A percentile compares a stretch with the other conserved stretches of the same genome.
Conservation (phyloP, 30 jellyfish, hydroid and myxozoan species). For the Cassiopea xamachana region DNA sequence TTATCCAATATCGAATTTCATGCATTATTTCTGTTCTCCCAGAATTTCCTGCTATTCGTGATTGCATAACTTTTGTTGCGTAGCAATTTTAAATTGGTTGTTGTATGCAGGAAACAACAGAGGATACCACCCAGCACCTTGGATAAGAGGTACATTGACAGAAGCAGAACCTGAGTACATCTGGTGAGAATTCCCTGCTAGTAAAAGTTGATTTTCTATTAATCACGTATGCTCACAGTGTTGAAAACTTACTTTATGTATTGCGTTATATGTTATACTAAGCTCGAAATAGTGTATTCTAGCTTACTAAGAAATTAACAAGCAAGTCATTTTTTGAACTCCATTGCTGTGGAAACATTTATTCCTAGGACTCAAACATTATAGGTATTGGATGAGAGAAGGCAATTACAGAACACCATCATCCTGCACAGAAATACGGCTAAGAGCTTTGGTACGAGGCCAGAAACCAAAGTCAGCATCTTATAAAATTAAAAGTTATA, state of each 20-base stretch:
- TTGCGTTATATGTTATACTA: too few species aligned
- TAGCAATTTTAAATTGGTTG: too few species aligned
- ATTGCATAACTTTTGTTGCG: too few species aligned
- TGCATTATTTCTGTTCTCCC: too few species aligned
- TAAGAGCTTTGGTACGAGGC: constrained; percentile 20
- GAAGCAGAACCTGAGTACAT: constrained; percentile 57
- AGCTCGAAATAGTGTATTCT: too few species aligned
- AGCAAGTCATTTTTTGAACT: neutral
- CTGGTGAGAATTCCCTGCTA: constrained; percentile 22
- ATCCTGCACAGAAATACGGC: constrained; percentile 66
- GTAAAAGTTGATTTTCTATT: too few species aligned
- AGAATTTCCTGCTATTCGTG: too few species aligned
- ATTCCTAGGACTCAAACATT: neutral
- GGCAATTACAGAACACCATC: constrained; percentile 48
- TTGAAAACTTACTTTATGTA: too few species aligned
- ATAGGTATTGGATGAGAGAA: constrained; percentile 90
- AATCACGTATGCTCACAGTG: too few species aligned
- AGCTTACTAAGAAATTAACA: too few species aligned
- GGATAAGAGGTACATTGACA: constrained; percentile 23
- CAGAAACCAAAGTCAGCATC: constrained; percentile 37
- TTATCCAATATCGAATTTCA: too few species aligned
- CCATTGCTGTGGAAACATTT: neutral
- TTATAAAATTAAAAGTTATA: constrained; percentile 15
- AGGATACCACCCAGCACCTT: constrained; percentile 44
- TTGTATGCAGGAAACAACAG: constrained; percentile 7